phyloP scores from a whole-genome alignment of 2,797 vertebrate species.

The Eulemur mongoz region DNA sequence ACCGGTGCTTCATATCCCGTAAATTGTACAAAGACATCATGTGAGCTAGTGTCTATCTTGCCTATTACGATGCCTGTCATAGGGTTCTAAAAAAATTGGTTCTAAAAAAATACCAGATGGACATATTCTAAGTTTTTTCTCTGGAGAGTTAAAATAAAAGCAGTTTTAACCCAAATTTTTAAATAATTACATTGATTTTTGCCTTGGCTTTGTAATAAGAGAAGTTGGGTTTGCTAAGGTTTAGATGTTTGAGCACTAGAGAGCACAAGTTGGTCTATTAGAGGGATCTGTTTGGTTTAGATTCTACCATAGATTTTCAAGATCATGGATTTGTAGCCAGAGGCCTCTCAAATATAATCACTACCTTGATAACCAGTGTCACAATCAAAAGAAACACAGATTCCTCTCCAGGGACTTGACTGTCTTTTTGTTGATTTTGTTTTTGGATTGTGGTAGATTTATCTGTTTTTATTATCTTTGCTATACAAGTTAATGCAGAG shows the following conservation, averaged over 20 bases:
- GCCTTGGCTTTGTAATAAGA: background rate
- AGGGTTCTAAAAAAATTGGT: background rate
- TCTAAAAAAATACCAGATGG: background rate
- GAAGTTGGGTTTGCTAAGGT: background rate
- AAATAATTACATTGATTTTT: background rate
- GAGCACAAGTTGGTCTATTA: background rate
- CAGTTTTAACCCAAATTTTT: background rate
- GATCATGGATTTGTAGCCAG: background rate
- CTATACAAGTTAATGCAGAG: background rate
- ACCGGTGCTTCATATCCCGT: background rate
- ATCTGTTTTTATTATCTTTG: slow-evolving; percentile 33
- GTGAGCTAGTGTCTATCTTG: background rate
- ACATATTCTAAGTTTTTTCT: background rate
- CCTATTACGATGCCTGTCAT: background rate
- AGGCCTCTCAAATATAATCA: slow-evolving; percentile 9
- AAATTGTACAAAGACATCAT: background rate
- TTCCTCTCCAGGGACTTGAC: background rate
- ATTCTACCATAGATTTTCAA: background rate
- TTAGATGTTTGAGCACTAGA: background rate
- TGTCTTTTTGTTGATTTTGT: slow-evolving; percentile 39
- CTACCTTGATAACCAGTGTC: background rate
- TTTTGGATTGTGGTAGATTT: background rate
- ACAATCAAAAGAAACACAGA: background rate
- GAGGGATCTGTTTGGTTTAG: background rate
- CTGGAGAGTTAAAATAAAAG: background rate